Conservation (phyloP, 2,888 invertebrate genomes). For the Sphaeridia pumilis region DNA sequence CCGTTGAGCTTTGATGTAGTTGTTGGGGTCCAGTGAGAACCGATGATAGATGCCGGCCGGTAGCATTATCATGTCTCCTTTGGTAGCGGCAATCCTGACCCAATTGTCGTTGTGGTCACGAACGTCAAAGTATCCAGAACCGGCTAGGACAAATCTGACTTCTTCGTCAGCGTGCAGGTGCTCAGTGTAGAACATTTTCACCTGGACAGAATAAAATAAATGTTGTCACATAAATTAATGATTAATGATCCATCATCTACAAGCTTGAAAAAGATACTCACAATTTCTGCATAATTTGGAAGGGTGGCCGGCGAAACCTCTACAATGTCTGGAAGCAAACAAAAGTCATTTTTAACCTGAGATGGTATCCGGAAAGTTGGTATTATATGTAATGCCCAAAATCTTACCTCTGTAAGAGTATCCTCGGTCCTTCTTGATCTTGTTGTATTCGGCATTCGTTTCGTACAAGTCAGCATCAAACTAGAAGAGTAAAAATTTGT, state of each 20-base stretch:
- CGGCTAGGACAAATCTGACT: conserved; percentile 76
- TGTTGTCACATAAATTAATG: neutral
- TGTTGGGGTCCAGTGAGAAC: conserved; percentile 78
- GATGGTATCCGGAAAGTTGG: no score
- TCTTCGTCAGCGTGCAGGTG: conserved; percentile 96
- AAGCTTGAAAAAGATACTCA: conserved; percentile 32
- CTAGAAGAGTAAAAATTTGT: conserved; percentile 42
- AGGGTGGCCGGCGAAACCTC: conserved; percentile 66
- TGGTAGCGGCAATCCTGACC: conserved; percentile 74
- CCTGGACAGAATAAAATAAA: conserved; percentile 38
- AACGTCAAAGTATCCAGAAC: conserved; percentile 93
- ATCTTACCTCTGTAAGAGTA: conserved; percentile 57
- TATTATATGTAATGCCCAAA: no score
- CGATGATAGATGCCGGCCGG: conserved; percentile 95
- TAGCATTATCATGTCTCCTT: conserved; percentile 81
- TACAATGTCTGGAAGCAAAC: conserved; percentile 61
- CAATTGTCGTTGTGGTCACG: conserved; percentile 68
- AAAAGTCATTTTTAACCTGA: no score
- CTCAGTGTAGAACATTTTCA: conserved; percentile 78
- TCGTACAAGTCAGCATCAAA: conserved; percentile 51
- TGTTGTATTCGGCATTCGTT: conserved; percentile 53
- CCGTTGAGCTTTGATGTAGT: conserved; percentile 73
- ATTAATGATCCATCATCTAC: neutral
- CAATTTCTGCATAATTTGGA: conserved; percentile 70
- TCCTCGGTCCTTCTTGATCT: conserved; percentile 59